Conservation (phyloP, 2,888 invertebrate genomes). For the Cinara cedri region DNA sequence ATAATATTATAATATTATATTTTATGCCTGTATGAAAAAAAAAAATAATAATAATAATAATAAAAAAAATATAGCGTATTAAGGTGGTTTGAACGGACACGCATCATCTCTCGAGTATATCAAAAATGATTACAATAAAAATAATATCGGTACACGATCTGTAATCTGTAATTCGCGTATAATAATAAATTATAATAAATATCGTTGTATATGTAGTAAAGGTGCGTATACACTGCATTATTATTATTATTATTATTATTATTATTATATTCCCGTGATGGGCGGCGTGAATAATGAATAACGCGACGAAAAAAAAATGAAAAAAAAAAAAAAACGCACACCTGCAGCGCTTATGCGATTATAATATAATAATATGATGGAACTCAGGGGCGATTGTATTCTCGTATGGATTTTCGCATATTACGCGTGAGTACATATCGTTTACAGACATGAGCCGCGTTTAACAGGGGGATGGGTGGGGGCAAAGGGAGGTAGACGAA, state of each 20-base stretch:
- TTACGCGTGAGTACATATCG: too few relatives aligned
- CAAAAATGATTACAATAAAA: background rate
- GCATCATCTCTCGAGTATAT: background rate
- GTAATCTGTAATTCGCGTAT: slow-evolving; percentile 24
- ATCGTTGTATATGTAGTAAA: background rate
- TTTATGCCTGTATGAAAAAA: background rate
- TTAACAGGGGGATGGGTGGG: background rate
- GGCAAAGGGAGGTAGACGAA: background rate
- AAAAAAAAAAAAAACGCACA: background rate
- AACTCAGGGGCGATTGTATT: too few relatives aligned
- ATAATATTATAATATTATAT: background rate
- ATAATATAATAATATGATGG: background rate
- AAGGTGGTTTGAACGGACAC: slow-evolving; percentile 7
- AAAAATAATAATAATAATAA: too few relatives aligned
- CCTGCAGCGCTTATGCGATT: background rate
- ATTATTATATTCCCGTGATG: background rate
- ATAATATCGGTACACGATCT: background rate
- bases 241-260: too few relatives aligned
- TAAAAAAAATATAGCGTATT: slow-evolving; percentile 1
- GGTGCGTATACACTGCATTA: too few relatives aligned
- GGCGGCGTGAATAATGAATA: slow-evolving; percentile 42
- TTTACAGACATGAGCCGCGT: too few relatives aligned
- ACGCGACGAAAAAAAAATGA: background rate
- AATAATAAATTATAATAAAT: too few relatives aligned
- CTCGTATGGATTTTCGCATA: too few relatives aligned